Evolutionary conservation across 2,113 vertebrate genomes (phyloP), one percentile per base, ranked within the genome.

Genomic region (Bos indicus): DNA sequence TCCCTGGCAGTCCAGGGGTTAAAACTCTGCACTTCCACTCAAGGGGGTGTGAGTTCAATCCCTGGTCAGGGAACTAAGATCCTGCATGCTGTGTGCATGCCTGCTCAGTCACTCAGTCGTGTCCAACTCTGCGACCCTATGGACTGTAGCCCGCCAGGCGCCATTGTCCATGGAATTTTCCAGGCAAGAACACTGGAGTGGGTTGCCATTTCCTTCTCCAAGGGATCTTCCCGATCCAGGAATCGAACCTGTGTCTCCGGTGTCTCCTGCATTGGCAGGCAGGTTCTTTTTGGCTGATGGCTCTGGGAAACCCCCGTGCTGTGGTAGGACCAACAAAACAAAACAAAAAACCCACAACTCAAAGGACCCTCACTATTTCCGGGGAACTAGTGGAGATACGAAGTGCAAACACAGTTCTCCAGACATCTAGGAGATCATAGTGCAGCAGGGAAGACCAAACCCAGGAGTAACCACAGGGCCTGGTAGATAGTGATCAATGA

Each of bases 401-500:
- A 28, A 62, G 30, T 17, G 74, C 88, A 52, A 86, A 92, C 36
- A 14, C 26, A 10, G 60, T 57, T 57, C 51, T 48, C 57, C 6
- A 1, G 36, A 15, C 7, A 4, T 43, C 56, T 54, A 14, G 7
- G 3, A 43, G 62, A 9, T 52, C 0, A 0, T 43, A 30, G 40
- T 11, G 33, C 48, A 1, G 25, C 26, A n/a, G 64, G 25, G 33
- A 26, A 36, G 19, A 19, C 60, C 19, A 5, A 28, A 8, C 4
- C 0, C 30, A 19, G 48, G 25, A 14, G 64, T 13, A 25, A 17
- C 40, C 17, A 8, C 7, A n/a, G 46, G 82, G 25, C 36, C 60
- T 17, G 3, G 4, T 0, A 2, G 16, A 10, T 23, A 60, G 51
- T 25, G 77, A 30, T 14, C 5, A 2, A 3, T 5, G 52, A 30